These are phyloP conservation scores for Centropus bengalensis DNA, from an alignment of 2,113 vertebrate genomes.

Conservation along the genomic window DNA sequence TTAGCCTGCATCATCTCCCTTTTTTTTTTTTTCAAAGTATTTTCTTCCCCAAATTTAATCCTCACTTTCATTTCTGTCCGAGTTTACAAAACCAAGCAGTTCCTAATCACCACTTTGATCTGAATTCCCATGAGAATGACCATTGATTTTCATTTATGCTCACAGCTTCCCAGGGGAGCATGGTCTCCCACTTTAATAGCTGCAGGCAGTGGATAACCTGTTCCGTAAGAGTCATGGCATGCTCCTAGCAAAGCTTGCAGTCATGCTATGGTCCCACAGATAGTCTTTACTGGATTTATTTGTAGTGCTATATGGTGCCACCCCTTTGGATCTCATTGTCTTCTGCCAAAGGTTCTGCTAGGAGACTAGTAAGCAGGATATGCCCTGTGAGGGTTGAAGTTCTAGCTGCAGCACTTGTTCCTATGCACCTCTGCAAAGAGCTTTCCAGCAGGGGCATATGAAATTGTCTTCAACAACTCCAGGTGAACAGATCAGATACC, in stretches of 20 bases:
- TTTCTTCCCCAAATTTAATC: not conserved
- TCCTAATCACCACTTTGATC: not conserved
- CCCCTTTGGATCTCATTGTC: not conserved
- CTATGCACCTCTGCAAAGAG: not conserved
- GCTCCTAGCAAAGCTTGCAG: rapidly evolving
- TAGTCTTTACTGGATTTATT: not conserved
- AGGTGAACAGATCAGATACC: not conserved
- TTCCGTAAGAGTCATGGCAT: rapidly evolving
- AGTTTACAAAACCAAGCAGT: not conserved
- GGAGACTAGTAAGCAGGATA: not conserved
- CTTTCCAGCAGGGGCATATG: not conserved
- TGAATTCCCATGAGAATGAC: not conserved
- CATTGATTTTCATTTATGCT: not conserved
- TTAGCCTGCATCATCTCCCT: not conserved
- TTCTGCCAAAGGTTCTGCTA: not conserved
- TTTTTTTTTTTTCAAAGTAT: not conserved
- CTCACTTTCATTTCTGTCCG: not conserved
- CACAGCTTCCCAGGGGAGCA: not conserved
- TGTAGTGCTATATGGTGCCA: not conserved
- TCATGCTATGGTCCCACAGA: not conserved
- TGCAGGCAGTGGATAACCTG: not conserved
- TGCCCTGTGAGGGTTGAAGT: too few relatives aligned
- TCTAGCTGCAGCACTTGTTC: not conserved
- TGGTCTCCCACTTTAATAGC: not conserved
- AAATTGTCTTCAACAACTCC: not conserved